A percentile compares a stretch with the other conserved stretches of the same genome.
Evolutionary conservation across 2,888 invertebrate genomes (phyloP).

Genomic region (Heteropelma amictum): DNA sequence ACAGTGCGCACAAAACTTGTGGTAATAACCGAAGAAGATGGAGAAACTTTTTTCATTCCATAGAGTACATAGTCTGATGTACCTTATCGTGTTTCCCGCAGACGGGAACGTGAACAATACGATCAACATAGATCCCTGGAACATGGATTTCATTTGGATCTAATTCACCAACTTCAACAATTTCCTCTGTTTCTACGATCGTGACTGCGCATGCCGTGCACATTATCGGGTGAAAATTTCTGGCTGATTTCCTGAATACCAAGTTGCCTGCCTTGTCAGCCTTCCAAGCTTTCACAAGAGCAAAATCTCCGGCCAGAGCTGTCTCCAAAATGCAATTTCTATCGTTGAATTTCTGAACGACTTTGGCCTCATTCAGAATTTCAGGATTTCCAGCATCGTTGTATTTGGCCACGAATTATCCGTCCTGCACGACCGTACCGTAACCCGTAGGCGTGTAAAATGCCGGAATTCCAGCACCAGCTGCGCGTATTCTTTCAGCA

Average conservation of each 20-base stretch:
- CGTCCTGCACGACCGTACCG: constrained; percentile 97
- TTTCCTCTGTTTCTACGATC: constrained; percentile 98
- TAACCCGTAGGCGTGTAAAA: constrained; percentile 98
- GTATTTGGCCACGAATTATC: constrained; percentile 98
- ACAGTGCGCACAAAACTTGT: too few species aligned
- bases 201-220: constrained; percentile 93
- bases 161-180: constrained; percentile 90
- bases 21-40: too few species aligned
- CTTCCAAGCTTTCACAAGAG: constrained; percentile 97
- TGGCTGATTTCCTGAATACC: constrained; percentile 92
- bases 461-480: constrained; percentile 98
- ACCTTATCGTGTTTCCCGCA: constrained; percentile 96
- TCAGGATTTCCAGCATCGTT: constrained; percentile 86
- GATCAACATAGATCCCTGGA: constrained; percentile 95
- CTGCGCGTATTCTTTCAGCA: constrained; percentile 96
- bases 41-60: constrained; percentile 81
- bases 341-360: constrained; percentile 89
- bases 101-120: constrained; percentile 85
- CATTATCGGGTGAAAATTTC: constrained; percentile 98
- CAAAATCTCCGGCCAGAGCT: constrained; percentile 97
- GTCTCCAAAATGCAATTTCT: constrained; percentile 95
- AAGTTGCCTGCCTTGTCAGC: constrained; percentile 96
- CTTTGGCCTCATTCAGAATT: constrained; percentile 87
- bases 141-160: constrained; percentile 92
- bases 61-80: not conserved